phyloP scores from a whole-genome alignment of 2,113 vertebrate genomes.

The Cyanoramphus novaezelandiae region DNA sequence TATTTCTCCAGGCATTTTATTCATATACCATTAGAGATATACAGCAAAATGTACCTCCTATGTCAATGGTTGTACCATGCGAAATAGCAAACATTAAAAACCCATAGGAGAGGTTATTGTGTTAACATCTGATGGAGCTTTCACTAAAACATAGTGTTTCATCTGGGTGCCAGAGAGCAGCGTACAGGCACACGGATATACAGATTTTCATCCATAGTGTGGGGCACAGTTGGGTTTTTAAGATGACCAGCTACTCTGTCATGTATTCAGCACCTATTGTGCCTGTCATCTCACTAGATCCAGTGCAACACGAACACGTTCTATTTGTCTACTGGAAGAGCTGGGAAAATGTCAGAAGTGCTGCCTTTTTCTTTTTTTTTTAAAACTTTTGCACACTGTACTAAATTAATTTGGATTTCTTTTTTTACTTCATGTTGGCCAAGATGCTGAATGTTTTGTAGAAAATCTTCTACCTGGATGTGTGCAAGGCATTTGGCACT shows the following conservation, averaged over 20 bases:
- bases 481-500: not conserved
- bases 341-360: not conserved
- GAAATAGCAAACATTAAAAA: conserved; percentile 45
- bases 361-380: not conserved
- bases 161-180: not conserved
- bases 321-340: not conserved
- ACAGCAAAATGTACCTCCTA: not conserved
- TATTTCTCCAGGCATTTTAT: conserved; percentile 50
- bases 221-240: not conserved
- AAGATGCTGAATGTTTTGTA: not conserved
- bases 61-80: not conserved
- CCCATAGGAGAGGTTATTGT: conserved; percentile 1
- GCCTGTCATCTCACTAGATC: not conserved
- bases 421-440: not conserved
- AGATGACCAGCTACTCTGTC: not conserved
- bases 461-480: not conserved
- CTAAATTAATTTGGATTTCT: not conserved
- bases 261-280: not conserved
- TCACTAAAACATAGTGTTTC: not conserved
- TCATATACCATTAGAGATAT: not conserved
- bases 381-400: not conserved
- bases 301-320: not conserved
- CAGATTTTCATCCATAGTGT: rapidly evolving
- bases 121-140: not conserved
- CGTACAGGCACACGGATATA: rapidly evolving